Evolutionary conservation across 2,888 invertebrate genomes (phyloP).

Genomic region (Nasonovia ribisnigri): DNA sequence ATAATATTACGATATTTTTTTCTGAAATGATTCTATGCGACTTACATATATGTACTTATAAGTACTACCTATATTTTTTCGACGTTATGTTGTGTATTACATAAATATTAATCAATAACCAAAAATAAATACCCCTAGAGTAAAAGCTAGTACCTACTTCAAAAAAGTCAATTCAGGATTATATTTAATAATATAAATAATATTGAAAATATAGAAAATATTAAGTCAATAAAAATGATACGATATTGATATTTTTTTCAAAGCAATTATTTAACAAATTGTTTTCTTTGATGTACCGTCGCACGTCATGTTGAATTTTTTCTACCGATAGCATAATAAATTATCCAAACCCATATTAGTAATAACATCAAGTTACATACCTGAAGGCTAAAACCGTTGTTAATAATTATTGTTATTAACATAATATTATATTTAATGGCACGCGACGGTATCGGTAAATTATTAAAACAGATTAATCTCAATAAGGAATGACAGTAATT

Average conservation of each 20-base stretch:
- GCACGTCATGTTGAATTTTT: background rate
- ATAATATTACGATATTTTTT: background rate
- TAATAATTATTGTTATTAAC: constrained; percentile 7
- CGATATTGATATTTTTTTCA: background rate
- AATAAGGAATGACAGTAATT: background rate
- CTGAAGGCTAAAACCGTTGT: background rate
- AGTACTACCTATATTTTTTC: too few species aligned
- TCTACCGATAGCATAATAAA: background rate
- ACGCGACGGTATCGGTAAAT: background rate
- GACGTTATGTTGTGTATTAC: background rate
- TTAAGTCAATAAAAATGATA: background rate
- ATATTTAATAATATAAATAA: background rate
- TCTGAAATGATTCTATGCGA: background rate
- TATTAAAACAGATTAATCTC: background rate
- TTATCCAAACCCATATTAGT: background rate
- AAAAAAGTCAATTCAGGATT: background rate
- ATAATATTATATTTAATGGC: background rate
- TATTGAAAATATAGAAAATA: background rate
- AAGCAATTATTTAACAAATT: background rate
- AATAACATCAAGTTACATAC: background rate
- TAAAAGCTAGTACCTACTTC: background rate
- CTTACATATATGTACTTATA: background rate
- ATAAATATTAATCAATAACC: background rate
- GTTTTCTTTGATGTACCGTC: background rate
- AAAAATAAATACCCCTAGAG: background rate